A percentile compares a stretch with the other conserved stretches of the same genome.
These are phyloP conservation scores for Choloepus didactylus DNA, from an alignment of 2,797 vertebrate species.

Conservation along the genomic window DNA sequence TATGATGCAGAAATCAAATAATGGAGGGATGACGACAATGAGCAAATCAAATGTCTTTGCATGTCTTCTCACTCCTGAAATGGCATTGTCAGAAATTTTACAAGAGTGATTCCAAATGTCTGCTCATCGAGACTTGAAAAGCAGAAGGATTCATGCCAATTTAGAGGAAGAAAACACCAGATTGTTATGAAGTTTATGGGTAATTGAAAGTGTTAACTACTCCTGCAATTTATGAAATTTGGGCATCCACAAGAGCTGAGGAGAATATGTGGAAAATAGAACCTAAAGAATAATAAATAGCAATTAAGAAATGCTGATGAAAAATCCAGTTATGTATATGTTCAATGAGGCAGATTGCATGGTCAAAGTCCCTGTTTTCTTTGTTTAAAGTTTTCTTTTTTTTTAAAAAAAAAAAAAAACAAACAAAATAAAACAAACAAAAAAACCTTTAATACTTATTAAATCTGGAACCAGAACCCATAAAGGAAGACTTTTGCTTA, in stretches of 20 bases:
- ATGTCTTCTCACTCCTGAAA: background rate
- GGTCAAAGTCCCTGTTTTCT: background rate
- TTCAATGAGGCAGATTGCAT: background rate
- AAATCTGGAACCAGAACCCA: constrained; percentile 32
- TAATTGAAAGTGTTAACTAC: background rate
- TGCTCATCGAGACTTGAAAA: background rate
- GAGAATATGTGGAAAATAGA: background rate
- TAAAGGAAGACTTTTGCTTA: background rate
- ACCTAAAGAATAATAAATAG: background rate
- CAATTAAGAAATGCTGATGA: constrained; percentile 11
- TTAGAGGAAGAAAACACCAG: background rate
- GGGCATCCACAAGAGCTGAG: background rate
- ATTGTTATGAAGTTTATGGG: background rate
- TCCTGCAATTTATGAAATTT: background rate
- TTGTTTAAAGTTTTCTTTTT: background rate
- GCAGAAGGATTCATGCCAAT: background rate
- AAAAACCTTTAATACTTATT: constrained; percentile 39
- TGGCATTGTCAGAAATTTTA: background rate
- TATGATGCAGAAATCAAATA: background rate
- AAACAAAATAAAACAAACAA: background rate
- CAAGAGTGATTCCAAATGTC: background rate
- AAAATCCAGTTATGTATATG: background rate
- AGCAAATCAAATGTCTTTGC: background rate
- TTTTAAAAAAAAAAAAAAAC: no score
- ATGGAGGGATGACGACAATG: background rate